phyloP scores from a whole-genome alignment of 2,113 vertebrate species.

The Anser brachyrhynchus region DNA sequence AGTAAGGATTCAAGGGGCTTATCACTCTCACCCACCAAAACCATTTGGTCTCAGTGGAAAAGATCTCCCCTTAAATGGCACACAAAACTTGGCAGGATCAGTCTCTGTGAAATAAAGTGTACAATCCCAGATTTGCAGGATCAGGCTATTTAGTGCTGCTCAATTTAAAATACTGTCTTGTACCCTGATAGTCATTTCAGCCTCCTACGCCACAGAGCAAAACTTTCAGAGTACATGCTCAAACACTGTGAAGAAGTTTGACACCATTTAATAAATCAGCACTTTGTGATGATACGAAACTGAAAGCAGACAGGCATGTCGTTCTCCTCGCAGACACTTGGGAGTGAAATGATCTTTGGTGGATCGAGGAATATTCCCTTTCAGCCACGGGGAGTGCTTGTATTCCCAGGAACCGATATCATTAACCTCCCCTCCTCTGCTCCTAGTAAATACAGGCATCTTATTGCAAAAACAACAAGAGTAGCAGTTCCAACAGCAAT shows the following conservation, averaged over 20 bases:
- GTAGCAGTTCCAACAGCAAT: constrained; percentile 25
- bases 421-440: constrained; percentile 53
- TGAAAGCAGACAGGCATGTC: constrained; percentile 29
- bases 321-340: background rate
- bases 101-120: background rate
- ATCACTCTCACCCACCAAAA: background rate
- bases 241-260: background rate
- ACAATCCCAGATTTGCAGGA: background rate
- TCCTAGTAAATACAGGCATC: constrained; percentile 32
- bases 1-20: background rate
- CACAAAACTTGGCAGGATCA: background rate
- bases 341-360: constrained; percentile 27
- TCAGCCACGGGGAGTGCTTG: constrained; percentile 42
- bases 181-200: background rate
- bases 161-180: background rate
- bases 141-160: constrained; percentile 2
- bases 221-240: background rate
- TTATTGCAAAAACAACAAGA: constrained; percentile 63
- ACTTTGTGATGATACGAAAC: background rate
- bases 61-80: background rate
- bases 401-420: constrained; percentile 53
- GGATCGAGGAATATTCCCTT: constrained; percentile 58
- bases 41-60: background rate
- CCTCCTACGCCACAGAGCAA: background rate
- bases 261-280: constrained; percentile 49